Conservation (phyloP, 1,140 invertebrate species). For the Drosophila funebris region DNA sequence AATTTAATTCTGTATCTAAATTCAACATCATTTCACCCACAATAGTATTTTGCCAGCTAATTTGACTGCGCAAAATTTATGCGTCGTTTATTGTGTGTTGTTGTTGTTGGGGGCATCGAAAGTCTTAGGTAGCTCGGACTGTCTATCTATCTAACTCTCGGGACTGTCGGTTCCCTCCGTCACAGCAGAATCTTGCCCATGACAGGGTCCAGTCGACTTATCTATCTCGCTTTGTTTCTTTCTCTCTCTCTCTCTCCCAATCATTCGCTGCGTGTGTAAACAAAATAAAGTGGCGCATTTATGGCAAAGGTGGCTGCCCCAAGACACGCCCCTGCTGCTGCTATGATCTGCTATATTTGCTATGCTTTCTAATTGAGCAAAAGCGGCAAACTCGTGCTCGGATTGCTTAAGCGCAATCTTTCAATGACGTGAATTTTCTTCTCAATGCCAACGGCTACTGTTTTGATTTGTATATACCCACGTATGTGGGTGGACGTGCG, state of each 20-base stretch:
- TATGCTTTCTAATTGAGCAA: constrained; percentile 75
- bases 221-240: too few relatives aligned
- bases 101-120: constrained; percentile 3
- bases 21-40: constrained; percentile 31
- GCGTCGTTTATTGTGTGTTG: constrained; percentile 40
- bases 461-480: constrained; percentile 63
- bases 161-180: background rate
- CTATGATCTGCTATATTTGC: constrained; percentile 49
- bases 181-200: too few relatives aligned
- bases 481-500: constrained; percentile 1
- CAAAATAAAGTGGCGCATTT: constrained; percentile 80
- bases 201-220: constrained; percentile 2
- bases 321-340: constrained; percentile 17
- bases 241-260: background rate
- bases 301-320: constrained; percentile 70
- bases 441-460: constrained; percentile 44
- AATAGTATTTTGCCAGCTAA: constrained; percentile 61
- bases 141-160: constrained; percentile 11
- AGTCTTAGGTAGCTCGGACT: constrained; percentile 20
- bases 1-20: constrained; percentile 14
- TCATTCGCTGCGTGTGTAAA: constrained; percentile 50
- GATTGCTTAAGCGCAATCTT: constrained; percentile 49
- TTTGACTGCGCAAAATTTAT: constrained; percentile 73
- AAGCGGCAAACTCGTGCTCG: constrained; percentile 60
- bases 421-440: constrained; percentile 53